Conservation (phyloP, 2,113 vertebrate species). For the Pogonocichla stellata region DNA sequence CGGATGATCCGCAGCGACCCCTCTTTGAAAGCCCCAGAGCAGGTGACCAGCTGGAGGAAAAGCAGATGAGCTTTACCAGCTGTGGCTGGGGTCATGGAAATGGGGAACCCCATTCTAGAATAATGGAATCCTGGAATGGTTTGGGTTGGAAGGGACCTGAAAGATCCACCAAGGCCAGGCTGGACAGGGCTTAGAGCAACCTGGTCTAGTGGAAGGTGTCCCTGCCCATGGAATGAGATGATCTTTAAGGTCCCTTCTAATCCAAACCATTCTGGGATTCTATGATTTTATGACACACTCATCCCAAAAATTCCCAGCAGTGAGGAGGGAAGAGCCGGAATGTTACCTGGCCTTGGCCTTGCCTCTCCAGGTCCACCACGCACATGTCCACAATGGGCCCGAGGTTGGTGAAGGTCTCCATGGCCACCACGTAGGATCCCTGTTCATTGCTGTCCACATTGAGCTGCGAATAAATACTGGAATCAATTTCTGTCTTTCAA, state of each 20-base stretch:
- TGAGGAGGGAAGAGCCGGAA: background rate
- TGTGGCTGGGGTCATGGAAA: background rate
- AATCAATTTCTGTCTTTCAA: background rate
- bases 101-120: background rate
- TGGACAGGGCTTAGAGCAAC: background rate
- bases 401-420: slow-evolving; percentile 98
- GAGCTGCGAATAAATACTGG: slow-evolving; percentile 73
- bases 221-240: background rate
- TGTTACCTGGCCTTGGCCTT: slow-evolving; percentile 95
- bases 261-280: background rate
- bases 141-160: background rate
- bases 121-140: background rate
- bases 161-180: background rate
- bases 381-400: slow-evolving; percentile 99
- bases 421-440: slow-evolving; percentile 94
- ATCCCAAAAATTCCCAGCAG: background rate
- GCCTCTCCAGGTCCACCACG: slow-evolving; percentile 95
- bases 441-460: slow-evolving; percentile 98
- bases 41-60: slow-evolving; percentile 89
- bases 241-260: background rate
- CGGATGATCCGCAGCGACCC: slow-evolving; percentile 96
- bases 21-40: slow-evolving; percentile 97
- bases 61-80: background rate
- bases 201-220: background rate
- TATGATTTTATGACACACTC: rapidly evolving